Conservation (phyloP, 1,140 invertebrate genomes). For the Notospermus geniculatus region DNA sequence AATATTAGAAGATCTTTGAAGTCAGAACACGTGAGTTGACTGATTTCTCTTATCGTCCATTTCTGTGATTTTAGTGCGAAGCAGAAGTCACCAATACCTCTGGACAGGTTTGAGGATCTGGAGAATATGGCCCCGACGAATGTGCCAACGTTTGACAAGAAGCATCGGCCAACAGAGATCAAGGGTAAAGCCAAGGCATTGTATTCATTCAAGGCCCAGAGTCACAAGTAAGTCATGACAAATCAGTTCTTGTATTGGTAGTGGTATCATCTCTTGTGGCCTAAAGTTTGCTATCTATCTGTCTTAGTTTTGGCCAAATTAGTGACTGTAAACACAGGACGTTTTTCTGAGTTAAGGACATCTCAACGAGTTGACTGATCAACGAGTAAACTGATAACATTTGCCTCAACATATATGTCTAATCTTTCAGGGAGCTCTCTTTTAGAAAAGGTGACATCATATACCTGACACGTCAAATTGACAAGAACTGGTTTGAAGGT, state of each 20-base stretch:
- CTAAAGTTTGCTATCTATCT: no score
- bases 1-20: neutral
- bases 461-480: conserved; percentile 62
- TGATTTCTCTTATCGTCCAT: no score
- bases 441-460: conserved; percentile 65
- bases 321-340: no score
- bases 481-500: conserved; percentile 68
- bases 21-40: no score
- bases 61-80: conserved; percentile 65
- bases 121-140: conserved; percentile 26
- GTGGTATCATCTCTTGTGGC: no score
- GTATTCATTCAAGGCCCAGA: conserved; percentile 88
- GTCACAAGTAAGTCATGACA: conserved; percentile 56
- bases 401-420: neutral
- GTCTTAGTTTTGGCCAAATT: no score
- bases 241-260: no score
- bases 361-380: no score
- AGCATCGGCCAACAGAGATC: conserved; percentile 54
- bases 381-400: no score
- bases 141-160: conserved; percentile 54
- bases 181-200: conserved; percentile 71
- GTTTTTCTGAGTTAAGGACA: no score
- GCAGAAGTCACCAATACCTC: conserved; percentile 85
- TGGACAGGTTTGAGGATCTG: conserved; percentile 90
- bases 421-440: conserved; percentile 61